Conservation (phyloP, 2,797 vertebrate species). For the Enteromius viviparus region DNA sequence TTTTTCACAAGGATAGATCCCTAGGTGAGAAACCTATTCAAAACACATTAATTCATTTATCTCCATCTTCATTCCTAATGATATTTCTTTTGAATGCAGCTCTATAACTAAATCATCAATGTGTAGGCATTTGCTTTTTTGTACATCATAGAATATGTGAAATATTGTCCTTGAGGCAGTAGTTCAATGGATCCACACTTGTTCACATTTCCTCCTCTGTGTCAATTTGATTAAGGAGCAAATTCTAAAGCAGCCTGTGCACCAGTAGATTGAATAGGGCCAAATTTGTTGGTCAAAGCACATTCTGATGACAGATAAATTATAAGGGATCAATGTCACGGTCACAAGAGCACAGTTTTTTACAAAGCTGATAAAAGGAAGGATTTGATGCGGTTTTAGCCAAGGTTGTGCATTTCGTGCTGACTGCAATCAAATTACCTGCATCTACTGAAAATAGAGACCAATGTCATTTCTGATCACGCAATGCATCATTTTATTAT, state of each 20-base stretch:
- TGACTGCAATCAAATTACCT: constrained; percentile 65
- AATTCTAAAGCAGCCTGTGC: constrained; percentile 4
- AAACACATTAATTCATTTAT: background rate
- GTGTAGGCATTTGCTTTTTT: background rate
- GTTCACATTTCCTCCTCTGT: constrained; percentile 17
- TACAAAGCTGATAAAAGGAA: constrained; percentile 66
- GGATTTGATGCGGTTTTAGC: constrained; percentile 59
- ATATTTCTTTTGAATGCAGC: background rate
- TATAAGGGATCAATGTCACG: constrained; percentile 47
- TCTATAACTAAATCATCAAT: background rate
- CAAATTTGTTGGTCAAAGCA: constrained; percentile 18
- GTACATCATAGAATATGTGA: background rate
- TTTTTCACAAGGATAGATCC: background rate
- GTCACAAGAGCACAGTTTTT: constrained; percentile 52
- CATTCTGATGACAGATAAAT: constrained; percentile 28
- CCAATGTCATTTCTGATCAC: constrained; percentile 10
- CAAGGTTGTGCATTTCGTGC: constrained; percentile 63
- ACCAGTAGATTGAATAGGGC: background rate
- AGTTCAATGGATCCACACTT: constrained; percentile 24
- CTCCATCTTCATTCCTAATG: background rate
- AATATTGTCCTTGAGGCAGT: background rate
- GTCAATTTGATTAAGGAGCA: background rate
- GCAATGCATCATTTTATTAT: background rate
- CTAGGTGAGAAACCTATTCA: background rate
- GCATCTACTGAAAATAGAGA: constrained; percentile 35